phyloP scores from a whole-genome alignment of 2,888 invertebrate species.

The Hermodice carunculata region DNA sequence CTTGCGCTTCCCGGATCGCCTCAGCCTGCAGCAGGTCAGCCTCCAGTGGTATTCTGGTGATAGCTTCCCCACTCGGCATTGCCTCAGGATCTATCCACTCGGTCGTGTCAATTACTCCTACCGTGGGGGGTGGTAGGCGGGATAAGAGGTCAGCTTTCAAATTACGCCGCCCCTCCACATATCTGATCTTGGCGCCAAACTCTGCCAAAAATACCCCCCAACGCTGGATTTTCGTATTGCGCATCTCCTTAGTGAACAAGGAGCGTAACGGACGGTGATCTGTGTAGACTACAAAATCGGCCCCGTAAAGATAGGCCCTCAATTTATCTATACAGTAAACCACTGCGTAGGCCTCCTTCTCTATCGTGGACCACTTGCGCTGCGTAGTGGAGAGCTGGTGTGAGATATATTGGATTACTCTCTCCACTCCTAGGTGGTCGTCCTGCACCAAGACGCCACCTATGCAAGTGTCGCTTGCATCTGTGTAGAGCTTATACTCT shows the following conservation, averaged over 20 bases:
- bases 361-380: not conserved
- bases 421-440: not conserved
- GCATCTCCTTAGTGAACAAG: not conserved
- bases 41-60: too few relatives aligned
- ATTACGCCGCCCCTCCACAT: not conserved
- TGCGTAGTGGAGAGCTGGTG: not conserved
- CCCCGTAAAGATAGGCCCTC: not conserved
- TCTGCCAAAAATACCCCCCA: slow-evolving; percentile 7
- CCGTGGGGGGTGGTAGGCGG: not conserved
- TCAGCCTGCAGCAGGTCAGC: too few relatives aligned
- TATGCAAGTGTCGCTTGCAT: too few relatives aligned
- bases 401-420: not conserved
- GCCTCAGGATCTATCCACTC: too few relatives aligned
- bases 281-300: not conserved
- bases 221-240: not conserved
- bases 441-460: not conserved
- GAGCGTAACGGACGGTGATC: not conserved
- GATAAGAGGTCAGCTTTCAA: not conserved
- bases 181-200: not conserved
- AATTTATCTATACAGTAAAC: slow-evolving; percentile 1
- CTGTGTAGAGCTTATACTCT: too few relatives aligned
- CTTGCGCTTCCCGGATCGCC: too few relatives aligned
- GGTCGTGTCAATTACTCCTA: too few relatives aligned
- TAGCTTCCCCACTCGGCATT: too few relatives aligned
- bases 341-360: slow-evolving; percentile 6